These are phyloP conservation scores for Piaya cayana DNA, from an alignment of 2,113 vertebrate species.

Conservation along the genomic window DNA sequence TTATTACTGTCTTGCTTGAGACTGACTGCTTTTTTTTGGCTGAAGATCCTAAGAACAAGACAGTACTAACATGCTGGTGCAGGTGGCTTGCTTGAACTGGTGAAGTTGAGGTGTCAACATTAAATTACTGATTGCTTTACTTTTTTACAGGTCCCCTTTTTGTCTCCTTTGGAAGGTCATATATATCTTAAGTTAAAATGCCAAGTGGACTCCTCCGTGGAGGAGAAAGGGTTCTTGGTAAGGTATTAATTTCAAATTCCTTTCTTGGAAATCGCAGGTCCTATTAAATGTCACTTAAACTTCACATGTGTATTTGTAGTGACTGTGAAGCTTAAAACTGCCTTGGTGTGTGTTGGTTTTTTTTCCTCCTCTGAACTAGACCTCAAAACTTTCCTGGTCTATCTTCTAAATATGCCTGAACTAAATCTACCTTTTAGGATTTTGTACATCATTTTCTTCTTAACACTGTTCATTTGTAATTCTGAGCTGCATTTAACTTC, in stretches of 20 bases:
- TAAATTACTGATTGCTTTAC: neutral
- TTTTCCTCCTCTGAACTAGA: neutral
- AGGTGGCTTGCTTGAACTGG: neutral
- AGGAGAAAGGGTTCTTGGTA: slow-evolving; percentile 94
- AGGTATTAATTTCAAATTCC: slow-evolving; percentile 43
- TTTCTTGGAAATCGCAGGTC: neutral
- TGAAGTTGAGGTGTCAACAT: neutral
- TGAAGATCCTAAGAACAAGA: neutral
- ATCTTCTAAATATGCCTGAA: neutral
- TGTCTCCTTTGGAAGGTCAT: slow-evolving; percentile 93
- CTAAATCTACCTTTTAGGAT: neutral
- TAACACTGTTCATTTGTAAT: neutral
- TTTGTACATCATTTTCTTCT: neutral
- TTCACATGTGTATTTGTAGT: neutral
- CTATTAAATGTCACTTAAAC: neutral
- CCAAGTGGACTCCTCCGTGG: slow-evolving; percentile 87
- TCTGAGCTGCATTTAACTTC: neutral
- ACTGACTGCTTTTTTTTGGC: neutral
- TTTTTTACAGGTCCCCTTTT: slow-evolving; percentile 86
- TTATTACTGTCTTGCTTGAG: neutral
- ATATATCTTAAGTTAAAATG: slow-evolving; percentile 92
- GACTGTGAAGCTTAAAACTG: neutral
- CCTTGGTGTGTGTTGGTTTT: neutral
- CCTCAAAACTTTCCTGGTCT: neutral
- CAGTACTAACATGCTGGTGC: neutral